Conservation (phyloP, 53 echinoderm and acorn worm genomes). For the Patiria pectinifera region DNA sequence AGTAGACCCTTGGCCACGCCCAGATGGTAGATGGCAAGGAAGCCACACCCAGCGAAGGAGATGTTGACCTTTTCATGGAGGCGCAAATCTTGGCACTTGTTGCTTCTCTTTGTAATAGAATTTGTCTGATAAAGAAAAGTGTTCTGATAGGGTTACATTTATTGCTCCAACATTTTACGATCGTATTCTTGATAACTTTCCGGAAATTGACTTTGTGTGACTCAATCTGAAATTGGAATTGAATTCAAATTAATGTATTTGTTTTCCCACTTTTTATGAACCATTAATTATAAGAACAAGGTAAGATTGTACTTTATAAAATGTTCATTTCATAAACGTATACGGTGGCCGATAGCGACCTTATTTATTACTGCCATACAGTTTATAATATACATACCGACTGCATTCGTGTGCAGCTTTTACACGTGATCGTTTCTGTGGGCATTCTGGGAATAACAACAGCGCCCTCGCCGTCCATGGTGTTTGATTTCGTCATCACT, state of each 20-base stretch:
- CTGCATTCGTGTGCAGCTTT: conserved; percentile 10
- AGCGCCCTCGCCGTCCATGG: not conserved
- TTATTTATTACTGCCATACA: not conserved
- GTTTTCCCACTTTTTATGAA: no score
- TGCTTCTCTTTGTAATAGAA: not conserved
- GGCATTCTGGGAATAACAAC: not conserved
- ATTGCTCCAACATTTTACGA: not conserved
- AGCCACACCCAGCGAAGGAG: conserved; percentile 79
- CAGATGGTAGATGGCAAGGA: conserved; percentile 79
- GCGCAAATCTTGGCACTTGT: not conserved
- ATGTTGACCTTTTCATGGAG: conserved; percentile 57
- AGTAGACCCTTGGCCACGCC: conserved; percentile 71
- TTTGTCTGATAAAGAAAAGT: not conserved
- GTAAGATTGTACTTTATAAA: no score
- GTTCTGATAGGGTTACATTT: not conserved
- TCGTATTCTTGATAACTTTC: no score
- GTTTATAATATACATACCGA: not conserved
- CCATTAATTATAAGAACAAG: no score
- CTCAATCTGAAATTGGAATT: no score
- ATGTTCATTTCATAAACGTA: not conserved
- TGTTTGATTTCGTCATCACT: not conserved
- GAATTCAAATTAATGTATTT: no score
- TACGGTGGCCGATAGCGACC: no score
- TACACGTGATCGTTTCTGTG: not conserved
- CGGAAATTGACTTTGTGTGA: no score